Conservation (phyloP, 2,113 vertebrate species). For the Noturus placidus region DNA sequence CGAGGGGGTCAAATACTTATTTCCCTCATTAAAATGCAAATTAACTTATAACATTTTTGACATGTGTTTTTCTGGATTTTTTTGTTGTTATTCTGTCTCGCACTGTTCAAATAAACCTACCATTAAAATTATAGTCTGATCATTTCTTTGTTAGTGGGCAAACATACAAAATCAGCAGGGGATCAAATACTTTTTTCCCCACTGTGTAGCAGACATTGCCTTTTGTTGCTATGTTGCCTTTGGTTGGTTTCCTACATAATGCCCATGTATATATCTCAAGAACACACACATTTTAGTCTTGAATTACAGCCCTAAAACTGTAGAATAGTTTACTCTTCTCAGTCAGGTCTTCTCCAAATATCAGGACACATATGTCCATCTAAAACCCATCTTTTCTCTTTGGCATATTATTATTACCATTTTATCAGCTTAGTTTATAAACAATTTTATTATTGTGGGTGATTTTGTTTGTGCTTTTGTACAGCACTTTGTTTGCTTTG, state of each 20-base stretch:
- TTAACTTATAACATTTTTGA: too few relatives aligned
- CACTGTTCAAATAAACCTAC: too few relatives aligned
- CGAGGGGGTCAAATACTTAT: too few relatives aligned
- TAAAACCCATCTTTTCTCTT: not conserved
- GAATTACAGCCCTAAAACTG: not conserved
- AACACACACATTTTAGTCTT: not conserved
- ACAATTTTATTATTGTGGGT: not conserved
- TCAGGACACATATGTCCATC: not conserved
- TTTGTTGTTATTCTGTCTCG: too few relatives aligned
- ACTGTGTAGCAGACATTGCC: not conserved
- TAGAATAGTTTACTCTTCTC: not conserved
- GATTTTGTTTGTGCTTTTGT: not conserved
- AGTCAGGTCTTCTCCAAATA: not conserved
- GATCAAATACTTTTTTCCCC: too few relatives aligned
- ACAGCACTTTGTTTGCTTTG: not conserved
- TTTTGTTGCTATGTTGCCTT: not conserved
- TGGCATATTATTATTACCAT: not conserved
- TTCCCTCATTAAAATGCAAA: too few relatives aligned
- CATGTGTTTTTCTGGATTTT: too few relatives aligned
- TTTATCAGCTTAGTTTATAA: not conserved
- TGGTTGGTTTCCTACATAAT: not conserved
- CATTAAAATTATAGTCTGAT: too few relatives aligned
- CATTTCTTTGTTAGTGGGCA: too few relatives aligned
- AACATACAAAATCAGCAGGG: too few relatives aligned
- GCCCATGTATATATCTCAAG: not conserved